These are phyloP conservation scores for Hoplias malabaricus DNA, from an alignment of 2,113 vertebrate genomes.

Conservation along the genomic window DNA sequence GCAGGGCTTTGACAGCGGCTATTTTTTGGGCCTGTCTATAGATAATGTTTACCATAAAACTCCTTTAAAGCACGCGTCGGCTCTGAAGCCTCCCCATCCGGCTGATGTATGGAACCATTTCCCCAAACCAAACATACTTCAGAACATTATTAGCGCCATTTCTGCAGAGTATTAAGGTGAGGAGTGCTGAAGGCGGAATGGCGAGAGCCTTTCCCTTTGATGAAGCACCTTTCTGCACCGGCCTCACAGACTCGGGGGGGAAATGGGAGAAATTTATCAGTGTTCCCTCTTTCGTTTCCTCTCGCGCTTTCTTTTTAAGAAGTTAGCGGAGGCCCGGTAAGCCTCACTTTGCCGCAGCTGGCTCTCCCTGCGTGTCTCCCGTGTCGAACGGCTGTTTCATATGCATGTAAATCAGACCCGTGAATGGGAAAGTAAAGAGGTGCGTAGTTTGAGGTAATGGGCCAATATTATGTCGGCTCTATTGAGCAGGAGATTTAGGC, in stretches of 20 bases:
- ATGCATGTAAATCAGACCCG: conserved; percentile 42
- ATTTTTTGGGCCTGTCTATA: conserved; percentile 17
- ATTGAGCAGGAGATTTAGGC: conserved; percentile 31
- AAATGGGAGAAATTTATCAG: conserved; percentile 77
- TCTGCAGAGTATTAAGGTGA: conserved; percentile 74
- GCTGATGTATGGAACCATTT: conserved; percentile 80
- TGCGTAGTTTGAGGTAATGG: conserved; percentile 21
- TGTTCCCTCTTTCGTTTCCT: conserved; percentile 1
- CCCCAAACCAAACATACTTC: conserved; percentile 78
- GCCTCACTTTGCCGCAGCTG: conserved; percentile 29
- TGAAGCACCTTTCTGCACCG: conserved; percentile 73
- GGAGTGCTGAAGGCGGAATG: conserved; percentile 72
- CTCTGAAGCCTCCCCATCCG: conserved; percentile 64
- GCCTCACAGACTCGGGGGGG: conserved; percentile 68
- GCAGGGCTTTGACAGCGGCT: neutral
- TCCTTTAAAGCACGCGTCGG: conserved; percentile 56
- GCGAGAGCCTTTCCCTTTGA: conserved; percentile 71
- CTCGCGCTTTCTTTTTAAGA: conserved; percentile 26
- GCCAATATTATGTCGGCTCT: conserved; percentile 31
- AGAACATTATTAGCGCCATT: conserved; percentile 78
- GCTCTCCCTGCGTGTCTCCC: conserved; percentile 10
- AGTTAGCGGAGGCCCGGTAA: conserved; percentile 34
- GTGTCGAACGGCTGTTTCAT: conserved; percentile 25
- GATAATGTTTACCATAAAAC: conserved; percentile 60
- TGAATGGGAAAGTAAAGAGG: conserved; percentile 21